These are phyloP conservation scores for Lagodon rhomboides DNA, from an alignment of 2,797 vertebrate species.

Conservation along the genomic window DNA sequence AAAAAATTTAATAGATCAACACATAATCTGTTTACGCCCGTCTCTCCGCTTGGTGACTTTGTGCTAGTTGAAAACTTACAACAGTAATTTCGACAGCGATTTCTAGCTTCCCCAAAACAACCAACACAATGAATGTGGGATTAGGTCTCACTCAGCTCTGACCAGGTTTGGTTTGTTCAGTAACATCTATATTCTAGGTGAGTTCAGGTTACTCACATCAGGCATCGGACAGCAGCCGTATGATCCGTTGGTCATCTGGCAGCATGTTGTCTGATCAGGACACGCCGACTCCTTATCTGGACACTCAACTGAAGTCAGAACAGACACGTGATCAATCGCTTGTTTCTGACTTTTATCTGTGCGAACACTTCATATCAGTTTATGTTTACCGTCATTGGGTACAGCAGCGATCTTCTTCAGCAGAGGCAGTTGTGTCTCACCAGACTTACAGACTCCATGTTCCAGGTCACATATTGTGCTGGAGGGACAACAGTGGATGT, in stretches of 20 bases:
- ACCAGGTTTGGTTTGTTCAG: background rate
- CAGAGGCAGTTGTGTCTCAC: slow-evolving; percentile 41
- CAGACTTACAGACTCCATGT: slow-evolving; percentile 71
- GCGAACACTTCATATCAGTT: background rate
- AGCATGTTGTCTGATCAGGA: slow-evolving; percentile 87
- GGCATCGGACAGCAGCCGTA: slow-evolving; percentile 85
- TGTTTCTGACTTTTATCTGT: background rate
- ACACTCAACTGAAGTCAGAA: slow-evolving; percentile 71
- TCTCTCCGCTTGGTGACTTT: too few species aligned
- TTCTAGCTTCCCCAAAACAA: too few species aligned
- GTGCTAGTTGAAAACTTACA: too few species aligned
- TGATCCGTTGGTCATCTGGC: slow-evolving; percentile 67
- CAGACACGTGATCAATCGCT: background rate
- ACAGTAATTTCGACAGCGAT: too few species aligned
- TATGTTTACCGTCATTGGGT: slow-evolving; percentile 45
- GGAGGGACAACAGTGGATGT: slow-evolving; percentile 90
- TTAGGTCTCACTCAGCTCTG: background rate
- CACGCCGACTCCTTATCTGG: slow-evolving; percentile 79
- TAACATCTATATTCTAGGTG: too few species aligned
- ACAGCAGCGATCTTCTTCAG: slow-evolving; percentile 71
- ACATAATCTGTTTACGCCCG: too few species aligned
- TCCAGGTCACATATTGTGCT: slow-evolving; percentile 86
- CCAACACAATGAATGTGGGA: too few species aligned
- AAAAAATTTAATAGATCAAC: too few species aligned
- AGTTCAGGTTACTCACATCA: slow-evolving; percentile 73